Percentiles rank a stretch among this genome's conserved stretches.
Conservation (phyloP, 2,113 vertebrate species). For the Burhinus oedicnemus region DNA sequence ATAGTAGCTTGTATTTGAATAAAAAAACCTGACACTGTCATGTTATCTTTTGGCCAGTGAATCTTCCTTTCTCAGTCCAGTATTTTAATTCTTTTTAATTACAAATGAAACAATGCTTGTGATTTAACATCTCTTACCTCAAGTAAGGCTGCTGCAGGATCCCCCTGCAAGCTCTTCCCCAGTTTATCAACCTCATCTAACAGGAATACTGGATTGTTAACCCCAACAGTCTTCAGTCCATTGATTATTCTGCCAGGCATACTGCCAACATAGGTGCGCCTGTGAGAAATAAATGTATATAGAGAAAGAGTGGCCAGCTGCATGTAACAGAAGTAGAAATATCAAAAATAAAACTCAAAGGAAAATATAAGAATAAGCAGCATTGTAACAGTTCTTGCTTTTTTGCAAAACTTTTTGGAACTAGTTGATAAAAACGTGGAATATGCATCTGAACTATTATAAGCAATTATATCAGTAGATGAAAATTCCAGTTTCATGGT, state of each 20-base stretch:
- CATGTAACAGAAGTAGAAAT: background rate
- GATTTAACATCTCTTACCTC: slow-evolving; percentile 82
- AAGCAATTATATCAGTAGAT: background rate
- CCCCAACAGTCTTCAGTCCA: slow-evolving; percentile 90
- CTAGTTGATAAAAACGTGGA: background rate
- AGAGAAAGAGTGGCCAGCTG: background rate
- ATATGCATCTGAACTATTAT: background rate
- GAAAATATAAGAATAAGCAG: background rate
- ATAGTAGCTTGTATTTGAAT: background rate
- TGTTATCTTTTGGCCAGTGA: background rate
- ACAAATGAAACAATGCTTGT: background rate
- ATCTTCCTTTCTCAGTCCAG: background rate
- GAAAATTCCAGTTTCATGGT: background rate
- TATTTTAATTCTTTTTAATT: background rate
- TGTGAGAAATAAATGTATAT: background rate
- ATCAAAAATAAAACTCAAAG: background rate
- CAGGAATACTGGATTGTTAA: slow-evolving; percentile 96
- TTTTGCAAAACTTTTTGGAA: background rate
- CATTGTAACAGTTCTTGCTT: background rate
- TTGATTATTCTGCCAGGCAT: slow-evolving; percentile 98
- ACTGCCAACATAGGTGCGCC: slow-evolving; percentile 95
- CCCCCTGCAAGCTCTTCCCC: slow-evolving; percentile 94
- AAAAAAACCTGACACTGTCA: background rate
- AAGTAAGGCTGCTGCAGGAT: slow-evolving; percentile 93
- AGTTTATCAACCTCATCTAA: slow-evolving; percentile 97